phyloP scores from a whole-genome alignment of 2,888 invertebrate species.

The Glaucopsyche alexis region DNA sequence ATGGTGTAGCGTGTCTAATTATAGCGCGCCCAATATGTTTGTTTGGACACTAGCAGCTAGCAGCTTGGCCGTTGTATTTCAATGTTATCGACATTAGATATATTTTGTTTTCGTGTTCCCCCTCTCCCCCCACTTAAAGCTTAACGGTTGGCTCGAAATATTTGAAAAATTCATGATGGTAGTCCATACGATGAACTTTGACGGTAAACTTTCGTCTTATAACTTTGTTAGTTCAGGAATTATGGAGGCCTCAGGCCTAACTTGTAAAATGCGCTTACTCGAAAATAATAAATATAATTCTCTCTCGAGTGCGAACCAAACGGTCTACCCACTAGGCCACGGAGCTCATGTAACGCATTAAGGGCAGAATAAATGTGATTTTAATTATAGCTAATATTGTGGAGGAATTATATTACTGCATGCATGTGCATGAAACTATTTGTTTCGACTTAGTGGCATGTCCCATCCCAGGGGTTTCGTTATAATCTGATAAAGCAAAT shows the following conservation, averaged over 20 bases:
- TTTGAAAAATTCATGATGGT: no score
- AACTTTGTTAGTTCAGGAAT: no score
- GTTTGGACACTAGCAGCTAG: neutral
- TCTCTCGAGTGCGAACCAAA: no score
- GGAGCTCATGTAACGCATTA: neutral
- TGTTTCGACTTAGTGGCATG: slow-evolving; percentile 5
- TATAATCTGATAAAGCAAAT: neutral
- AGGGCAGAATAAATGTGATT: neutral
- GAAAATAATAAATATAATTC: no score
- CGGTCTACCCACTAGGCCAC: no score
- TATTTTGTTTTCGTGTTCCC: neutral
- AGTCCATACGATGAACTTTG: no score
- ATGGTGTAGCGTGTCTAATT: slow-evolving; percentile 14
- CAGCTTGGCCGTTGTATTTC: neutral
- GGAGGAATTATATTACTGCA: no score
- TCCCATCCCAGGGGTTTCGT: neutral
- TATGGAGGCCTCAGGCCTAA: no score
- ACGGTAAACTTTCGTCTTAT: no score
- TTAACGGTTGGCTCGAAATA: no score
- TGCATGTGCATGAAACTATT: slow-evolving; percentile 14
- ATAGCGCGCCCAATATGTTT: neutral
- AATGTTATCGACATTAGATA: neutral
- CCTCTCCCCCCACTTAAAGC: no score
- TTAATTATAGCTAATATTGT: neutral
- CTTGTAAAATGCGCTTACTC: no score